Conservation (phyloP, 37 sponge, comb jelly and placozoan species). For the Amphimedon queenslandica region DNA sequence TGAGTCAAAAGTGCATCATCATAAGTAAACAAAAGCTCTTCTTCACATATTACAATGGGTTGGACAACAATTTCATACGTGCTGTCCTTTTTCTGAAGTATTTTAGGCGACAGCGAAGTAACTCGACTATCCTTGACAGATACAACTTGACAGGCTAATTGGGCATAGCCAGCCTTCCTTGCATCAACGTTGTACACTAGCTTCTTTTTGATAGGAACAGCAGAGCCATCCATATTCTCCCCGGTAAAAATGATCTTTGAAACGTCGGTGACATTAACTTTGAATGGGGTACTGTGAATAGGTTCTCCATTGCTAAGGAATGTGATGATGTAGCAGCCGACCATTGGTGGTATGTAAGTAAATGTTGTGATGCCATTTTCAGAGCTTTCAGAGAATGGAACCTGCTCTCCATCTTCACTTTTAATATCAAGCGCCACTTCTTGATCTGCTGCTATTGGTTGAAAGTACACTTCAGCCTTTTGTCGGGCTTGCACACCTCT, state of each 20-base stretch:
- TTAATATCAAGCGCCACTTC: slow-evolving; percentile 58
- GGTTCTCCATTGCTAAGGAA: slow-evolving; percentile 60
- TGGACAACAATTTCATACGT: slow-evolving; percentile 66
- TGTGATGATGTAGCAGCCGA: slow-evolving; percentile 70
- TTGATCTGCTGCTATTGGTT: slow-evolving; percentile 75
- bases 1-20: slow-evolving; percentile 67
- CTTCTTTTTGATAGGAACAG: slow-evolving; percentile 58
- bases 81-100: slow-evolving; percentile 58
- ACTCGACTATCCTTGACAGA: slow-evolving; percentile 6
- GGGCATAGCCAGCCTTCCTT: slow-evolving; percentile 69
- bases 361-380: slow-evolving; percentile 49
- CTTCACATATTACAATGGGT: slow-evolving; percentile 56
- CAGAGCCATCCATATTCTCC: slow-evolving; percentile 77
- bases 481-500: slow-evolving; percentile 71
- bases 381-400: slow-evolving; percentile 8
- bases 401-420: slow-evolving; percentile 50
- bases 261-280: slow-evolving; percentile 75
- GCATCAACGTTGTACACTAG: slow-evolving; percentile 62
- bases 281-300: slow-evolving; percentile 62
- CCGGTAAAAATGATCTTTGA: slow-evolving; percentile 70
- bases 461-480: slow-evolving; percentile 77
- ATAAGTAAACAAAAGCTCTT: slow-evolving; percentile 69
- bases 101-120: slow-evolving; percentile 16
- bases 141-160: slow-evolving; percentile 34
- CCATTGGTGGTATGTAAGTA: slow-evolving; percentile 77